Evolutionary conservation across 2,888 invertebrate genomes (phyloP).

Genomic region (Diarsia rubi): DNA sequence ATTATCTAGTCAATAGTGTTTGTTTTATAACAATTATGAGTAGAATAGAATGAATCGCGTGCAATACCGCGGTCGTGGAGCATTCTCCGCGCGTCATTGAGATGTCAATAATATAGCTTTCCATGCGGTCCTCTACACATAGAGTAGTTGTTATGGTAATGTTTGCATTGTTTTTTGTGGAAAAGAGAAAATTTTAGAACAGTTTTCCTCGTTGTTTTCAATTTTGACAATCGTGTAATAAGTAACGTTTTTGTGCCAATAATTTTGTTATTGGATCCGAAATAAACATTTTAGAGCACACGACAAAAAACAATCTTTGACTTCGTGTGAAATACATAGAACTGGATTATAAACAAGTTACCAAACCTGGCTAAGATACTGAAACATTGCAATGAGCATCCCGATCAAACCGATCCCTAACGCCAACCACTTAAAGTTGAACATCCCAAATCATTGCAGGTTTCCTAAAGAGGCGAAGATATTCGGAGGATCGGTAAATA

Average conservation of each 20-base stretch:
- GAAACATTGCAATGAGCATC: constrained; percentile 11
- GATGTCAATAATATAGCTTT: constrained; percentile 45
- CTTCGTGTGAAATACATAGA: constrained; percentile 30
- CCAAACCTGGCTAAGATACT: constrained; percentile 44
- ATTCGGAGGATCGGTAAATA: constrained; percentile 54
- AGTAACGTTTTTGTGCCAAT: not conserved
- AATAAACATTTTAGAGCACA: not conserved
- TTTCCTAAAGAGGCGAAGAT: constrained; percentile 49
- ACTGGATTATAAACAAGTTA: constrained; percentile 51
- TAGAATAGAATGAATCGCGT: constrained; percentile 26
- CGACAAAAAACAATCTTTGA: not conserved
- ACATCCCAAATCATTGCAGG: constrained; percentile 23
- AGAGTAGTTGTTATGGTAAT: not conserved
- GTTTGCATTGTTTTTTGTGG: constrained; percentile 1
- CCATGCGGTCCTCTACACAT: constrained; percentile 12
- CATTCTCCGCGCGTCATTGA: constrained; percentile 39
- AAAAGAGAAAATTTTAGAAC: constrained; percentile 14
- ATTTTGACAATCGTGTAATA: not conserved
- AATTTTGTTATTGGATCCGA: not conserved
- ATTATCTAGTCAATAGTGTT: constrained; percentile 15
- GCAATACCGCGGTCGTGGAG: constrained; percentile 1
- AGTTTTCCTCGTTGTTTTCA: not conserved
- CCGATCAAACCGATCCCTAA: constrained; percentile 31
- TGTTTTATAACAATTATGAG: constrained; percentile 15
- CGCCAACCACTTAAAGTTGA: constrained; percentile 7